phyloP scores from a whole-genome alignment of 2,113 vertebrate genomes.

The Cryptoleucopteryx plumbea region DNA sequence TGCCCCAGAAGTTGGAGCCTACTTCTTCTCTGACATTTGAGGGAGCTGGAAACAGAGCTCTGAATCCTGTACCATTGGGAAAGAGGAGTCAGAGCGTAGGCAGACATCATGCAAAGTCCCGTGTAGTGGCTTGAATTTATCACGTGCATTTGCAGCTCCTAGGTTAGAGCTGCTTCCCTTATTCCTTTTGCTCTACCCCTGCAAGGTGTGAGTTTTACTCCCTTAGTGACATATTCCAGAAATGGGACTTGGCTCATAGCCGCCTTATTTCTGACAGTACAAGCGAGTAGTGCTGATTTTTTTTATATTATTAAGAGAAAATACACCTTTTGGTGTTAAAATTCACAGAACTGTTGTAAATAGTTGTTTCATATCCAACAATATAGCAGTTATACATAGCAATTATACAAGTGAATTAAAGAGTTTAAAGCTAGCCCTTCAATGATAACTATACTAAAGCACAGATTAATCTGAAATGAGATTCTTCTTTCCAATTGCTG shows the following conservation, averaged over 20 bases:
- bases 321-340: neutral
- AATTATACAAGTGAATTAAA: neutral
- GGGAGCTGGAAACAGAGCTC: neutral
- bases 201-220: neutral
- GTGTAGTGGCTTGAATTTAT: neutral
- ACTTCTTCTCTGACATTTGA: neutral
- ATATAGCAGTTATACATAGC: neutral
- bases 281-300: neutral
- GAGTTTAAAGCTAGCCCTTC: neutral
- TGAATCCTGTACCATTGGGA: neutral
- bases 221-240: neutral
- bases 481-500: slow-evolving; percentile 4
- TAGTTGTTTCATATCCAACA: neutral
- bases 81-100: neutral
- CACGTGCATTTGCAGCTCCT: neutral
- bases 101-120: neutral
- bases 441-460: neutral
- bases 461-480: slow-evolving; percentile 8
- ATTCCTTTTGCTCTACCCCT: neutral
- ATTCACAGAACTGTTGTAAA: neutral
- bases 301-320: neutral
- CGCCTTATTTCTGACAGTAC: neutral
- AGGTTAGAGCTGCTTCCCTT: neutral
- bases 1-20: neutral
- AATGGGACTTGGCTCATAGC: neutral